These are phyloP conservation scores for Siniperca obscura DNA, from an alignment of 2,797 vertebrate genomes.

Conservation along the genomic window DNA sequence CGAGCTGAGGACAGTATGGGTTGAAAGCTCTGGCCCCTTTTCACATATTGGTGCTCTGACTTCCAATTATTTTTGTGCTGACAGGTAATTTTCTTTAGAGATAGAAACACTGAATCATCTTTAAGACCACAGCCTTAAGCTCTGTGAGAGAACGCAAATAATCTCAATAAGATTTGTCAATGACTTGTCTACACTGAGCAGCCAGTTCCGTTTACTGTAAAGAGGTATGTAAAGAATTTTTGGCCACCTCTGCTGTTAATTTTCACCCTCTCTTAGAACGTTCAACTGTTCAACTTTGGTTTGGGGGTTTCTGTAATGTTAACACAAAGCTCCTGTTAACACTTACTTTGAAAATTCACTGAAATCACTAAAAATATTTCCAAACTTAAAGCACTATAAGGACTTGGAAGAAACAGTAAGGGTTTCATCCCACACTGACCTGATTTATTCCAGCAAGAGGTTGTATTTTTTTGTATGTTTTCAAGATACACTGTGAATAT, in stretches of 20 bases:
- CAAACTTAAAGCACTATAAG: neutral
- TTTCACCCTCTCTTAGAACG: neutral
- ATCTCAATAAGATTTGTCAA: constrained; percentile 29
- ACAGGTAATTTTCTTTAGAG: constrained; percentile 71
- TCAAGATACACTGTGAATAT: neutral
- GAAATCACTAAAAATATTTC: neutral
- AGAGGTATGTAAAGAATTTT: constrained; percentile 19
- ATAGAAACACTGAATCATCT: constrained; percentile 71
- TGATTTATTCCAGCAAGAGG: neutral
- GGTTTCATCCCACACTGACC: neutral
- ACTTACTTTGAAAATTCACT: neutral
- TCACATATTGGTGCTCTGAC: constrained; percentile 65
- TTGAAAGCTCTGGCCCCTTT: constrained; percentile 53
- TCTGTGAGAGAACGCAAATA: constrained; percentile 55
- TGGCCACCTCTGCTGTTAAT: constrained; percentile 13
- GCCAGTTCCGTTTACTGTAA: neutral
- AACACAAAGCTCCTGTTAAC: constrained; percentile 7
- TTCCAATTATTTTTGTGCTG: constrained; percentile 76
- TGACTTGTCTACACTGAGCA: constrained; percentile 29
- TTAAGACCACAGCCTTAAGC: constrained; percentile 48
- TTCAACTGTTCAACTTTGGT: neutral
- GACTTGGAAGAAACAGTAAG: neutral
- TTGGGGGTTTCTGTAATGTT: neutral
- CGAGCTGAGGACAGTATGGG: constrained; percentile 35
- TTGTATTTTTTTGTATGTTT: neutral